phyloP scores from a whole-genome alignment of 2,888 invertebrate genomes.

The Charanyca ferruginea region DNA sequence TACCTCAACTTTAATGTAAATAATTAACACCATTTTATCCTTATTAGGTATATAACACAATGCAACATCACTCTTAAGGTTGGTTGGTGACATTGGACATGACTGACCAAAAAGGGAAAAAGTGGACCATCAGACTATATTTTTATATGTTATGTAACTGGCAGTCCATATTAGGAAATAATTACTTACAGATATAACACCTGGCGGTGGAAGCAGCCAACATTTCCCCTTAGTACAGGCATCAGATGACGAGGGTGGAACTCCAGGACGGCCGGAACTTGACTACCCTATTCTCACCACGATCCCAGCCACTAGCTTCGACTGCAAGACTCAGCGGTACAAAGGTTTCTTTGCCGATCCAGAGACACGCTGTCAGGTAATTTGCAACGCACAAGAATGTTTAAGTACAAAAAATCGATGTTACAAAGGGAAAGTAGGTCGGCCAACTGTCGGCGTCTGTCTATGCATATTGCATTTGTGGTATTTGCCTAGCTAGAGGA shows the following conservation, averaged over 20 bases:
- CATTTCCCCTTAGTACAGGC: conserved; percentile 82
- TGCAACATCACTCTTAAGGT: conserved; percentile 5
- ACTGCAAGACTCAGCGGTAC: conserved; percentile 96
- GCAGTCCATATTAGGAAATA: not conserved
- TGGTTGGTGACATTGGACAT: conserved; percentile 31
- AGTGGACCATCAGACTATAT: not conserved
- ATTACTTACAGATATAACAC: conserved; percentile 72
- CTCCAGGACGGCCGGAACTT: conserved; percentile 93
- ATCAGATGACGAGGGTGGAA: conserved; percentile 91
- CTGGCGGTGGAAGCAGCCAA: conserved; percentile 78
- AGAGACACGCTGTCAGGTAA: conserved; percentile 95
- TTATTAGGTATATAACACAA: not conserved
- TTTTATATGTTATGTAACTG: not conserved
- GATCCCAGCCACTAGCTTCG: conserved; percentile 95
- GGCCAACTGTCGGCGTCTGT: conserved; percentile 54
- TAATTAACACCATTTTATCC: not conserved
- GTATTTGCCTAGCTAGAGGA: conserved; percentile 61
- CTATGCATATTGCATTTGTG: conserved; percentile 65
- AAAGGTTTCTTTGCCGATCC: conserved; percentile 98
- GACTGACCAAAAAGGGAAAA: conserved; percentile 5
- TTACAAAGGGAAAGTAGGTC: conserved; percentile 65
- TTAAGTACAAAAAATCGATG: conserved; percentile 49
- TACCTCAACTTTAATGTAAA: not conserved
- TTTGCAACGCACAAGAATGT: conserved; percentile 54
- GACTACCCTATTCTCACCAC: conserved; percentile 95